These are phyloP conservation scores for Parauchenoglanis ngamensis DNA, from an alignment of 2,797 vertebrate species.

Conservation along the genomic window DNA sequence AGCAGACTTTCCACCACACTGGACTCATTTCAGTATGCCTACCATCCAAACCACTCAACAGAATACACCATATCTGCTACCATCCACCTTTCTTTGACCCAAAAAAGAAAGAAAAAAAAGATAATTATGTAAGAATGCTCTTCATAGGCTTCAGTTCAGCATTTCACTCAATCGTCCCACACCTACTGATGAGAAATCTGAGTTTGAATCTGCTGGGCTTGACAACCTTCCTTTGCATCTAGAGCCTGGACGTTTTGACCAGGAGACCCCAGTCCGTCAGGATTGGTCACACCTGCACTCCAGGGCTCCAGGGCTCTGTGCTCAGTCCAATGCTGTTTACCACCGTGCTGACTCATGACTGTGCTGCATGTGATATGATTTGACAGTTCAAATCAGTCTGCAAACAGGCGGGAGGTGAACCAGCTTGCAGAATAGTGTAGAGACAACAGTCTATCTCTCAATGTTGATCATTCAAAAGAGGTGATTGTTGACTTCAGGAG, in stretches of 20 bases:
- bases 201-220: not conserved
- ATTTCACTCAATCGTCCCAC: not conserved
- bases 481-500: not conserved
- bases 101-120: not conserved
- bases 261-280: not conserved
- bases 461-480: too few relatives aligned
- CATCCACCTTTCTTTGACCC: not conserved
- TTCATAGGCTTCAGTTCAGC: not conserved
- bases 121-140: not conserved
- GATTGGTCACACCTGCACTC: not conserved
- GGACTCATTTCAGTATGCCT: not conserved
- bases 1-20: not conserved
- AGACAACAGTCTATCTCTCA: too few relatives aligned
- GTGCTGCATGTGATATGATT: not conserved
- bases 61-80: not conserved
- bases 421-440: not conserved
- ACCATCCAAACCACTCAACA: not conserved
- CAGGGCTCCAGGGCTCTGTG: not conserved
- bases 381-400: not conserved
- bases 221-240: not conserved
- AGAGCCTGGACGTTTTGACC: not conserved
- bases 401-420: not conserved
- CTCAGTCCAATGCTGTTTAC: not conserved
- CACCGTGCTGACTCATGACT: not conserved
- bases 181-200: not conserved